These are phyloP conservation scores for Caligus rogercresseyi DNA, from an alignment of 1,140 invertebrate genomes.

Conservation along the genomic window DNA sequence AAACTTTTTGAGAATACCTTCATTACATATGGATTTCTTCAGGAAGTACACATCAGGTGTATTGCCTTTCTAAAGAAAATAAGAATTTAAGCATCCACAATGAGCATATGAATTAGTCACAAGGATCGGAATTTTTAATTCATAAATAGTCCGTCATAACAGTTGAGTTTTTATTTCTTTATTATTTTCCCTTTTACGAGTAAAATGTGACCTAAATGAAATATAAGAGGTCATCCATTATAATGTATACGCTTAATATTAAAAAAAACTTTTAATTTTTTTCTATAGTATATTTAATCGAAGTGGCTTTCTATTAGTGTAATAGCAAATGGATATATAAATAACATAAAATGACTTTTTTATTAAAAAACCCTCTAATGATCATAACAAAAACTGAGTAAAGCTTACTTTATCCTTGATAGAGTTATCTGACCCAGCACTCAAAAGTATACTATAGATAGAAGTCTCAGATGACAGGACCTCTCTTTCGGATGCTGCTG, in stretches of 20 bases:
- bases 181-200: no score
- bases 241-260: no score
- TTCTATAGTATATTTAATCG: neutral
- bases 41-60: neutral
- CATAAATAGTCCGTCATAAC: no score
- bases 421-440: neutral
- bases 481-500: constrained; percentile 29
- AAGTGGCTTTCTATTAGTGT: no score
- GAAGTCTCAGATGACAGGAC: neutral
- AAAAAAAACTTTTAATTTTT: neutral
- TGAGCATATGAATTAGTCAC: no score
- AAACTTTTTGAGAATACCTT: neutral
- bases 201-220: no score
- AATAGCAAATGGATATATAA: no score
- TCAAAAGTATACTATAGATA: neutral
- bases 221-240: no score
- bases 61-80: neutral
- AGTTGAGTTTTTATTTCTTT: no score
- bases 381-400: neutral
- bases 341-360: no score
- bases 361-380: neutral
- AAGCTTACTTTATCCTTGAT: constrained; percentile 3
- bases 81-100: no score
- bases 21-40: neutral
- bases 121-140: no score